Conservation (phyloP, 2,797 vertebrate genomes). For the Macrochelys suwanniensis region DNA sequence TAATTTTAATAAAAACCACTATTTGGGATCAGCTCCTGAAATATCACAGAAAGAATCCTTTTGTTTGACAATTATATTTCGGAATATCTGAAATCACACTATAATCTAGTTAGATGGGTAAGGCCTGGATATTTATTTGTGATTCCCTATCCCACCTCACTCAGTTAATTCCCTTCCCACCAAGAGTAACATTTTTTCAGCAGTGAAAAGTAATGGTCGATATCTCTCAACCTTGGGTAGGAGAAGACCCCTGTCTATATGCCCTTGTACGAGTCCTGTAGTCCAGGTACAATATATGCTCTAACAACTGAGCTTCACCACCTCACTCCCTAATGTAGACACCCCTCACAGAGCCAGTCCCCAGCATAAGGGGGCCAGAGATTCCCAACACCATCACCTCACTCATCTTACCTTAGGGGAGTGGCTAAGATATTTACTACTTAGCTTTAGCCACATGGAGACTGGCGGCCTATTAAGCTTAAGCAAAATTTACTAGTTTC, state of each 20-base stretch:
- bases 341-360: too few relatives aligned
- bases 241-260: fast-evolving
- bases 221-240: not conserved
- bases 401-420: too few relatives aligned
- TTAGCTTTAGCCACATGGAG: not conserved
- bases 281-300: fast-evolving
- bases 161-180: conserved; percentile 4
- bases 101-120: not conserved
- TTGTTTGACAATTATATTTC: conserved; percentile 35
- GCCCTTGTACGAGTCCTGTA: not conserved
- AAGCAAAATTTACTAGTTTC: not conserved
- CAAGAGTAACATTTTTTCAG: not conserved
- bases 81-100: not conserved
- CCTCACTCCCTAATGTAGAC: fast-evolving
- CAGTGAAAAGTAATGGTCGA: fast-evolving
- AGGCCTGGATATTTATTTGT: not conserved
- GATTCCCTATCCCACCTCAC: not conserved
- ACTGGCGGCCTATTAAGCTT: not conserved
- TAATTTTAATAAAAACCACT: not conserved
- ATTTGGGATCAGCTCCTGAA: conserved; percentile 14
- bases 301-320: fast-evolving
- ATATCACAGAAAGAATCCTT: conserved; percentile 14
- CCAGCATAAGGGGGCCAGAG: too few relatives aligned
- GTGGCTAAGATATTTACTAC: not conserved
- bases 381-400: too few relatives aligned